Conservation (phyloP, 2,113 vertebrate species). For the Malurus alboscapulatus region DNA sequence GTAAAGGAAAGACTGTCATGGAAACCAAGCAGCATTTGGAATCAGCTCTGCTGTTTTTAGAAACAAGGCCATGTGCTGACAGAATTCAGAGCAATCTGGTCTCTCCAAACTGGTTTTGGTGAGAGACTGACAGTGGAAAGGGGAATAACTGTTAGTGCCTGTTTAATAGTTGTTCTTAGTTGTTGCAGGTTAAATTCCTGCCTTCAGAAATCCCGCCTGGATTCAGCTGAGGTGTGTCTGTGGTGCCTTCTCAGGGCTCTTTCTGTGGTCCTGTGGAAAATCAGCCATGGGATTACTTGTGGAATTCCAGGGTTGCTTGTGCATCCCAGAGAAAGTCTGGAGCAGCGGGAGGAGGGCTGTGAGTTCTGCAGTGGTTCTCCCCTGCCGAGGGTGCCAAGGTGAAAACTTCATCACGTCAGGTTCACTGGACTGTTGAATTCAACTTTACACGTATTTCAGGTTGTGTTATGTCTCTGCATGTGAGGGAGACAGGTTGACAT, state of each 20-base stretch:
- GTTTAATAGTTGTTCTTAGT: neutral
- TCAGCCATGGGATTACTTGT: neutral
- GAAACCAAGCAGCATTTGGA: slow-evolving; percentile 7
- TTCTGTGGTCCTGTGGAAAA: neutral
- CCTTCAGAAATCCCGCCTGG: neutral
- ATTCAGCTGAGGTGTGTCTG: rapidly evolving
- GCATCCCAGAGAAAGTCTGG: neutral
- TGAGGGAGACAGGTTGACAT: neutral
- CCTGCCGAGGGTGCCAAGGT: neutral
- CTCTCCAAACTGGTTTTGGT: neutral
- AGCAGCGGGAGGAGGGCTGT: neutral
- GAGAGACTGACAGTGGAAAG: neutral
- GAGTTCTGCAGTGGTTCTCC: neutral
- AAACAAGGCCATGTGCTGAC: neutral
- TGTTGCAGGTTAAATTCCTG: neutral
- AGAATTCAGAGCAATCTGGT: slow-evolving; percentile 19
- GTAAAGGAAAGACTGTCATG: slow-evolving; percentile 1
- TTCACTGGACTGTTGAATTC: neutral
- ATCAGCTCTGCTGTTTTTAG: neutral
- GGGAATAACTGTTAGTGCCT: neutral
- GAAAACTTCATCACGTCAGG: rapidly evolving
- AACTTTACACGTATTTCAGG: neutral
- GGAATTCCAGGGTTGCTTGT: neutral
- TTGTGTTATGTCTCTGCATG: rapidly evolving
- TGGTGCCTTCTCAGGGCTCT: neutral